Evolutionary conservation across 2,113 vertebrate genomes (phyloP).

Genomic region (Ondatra zibethicus): DNA sequence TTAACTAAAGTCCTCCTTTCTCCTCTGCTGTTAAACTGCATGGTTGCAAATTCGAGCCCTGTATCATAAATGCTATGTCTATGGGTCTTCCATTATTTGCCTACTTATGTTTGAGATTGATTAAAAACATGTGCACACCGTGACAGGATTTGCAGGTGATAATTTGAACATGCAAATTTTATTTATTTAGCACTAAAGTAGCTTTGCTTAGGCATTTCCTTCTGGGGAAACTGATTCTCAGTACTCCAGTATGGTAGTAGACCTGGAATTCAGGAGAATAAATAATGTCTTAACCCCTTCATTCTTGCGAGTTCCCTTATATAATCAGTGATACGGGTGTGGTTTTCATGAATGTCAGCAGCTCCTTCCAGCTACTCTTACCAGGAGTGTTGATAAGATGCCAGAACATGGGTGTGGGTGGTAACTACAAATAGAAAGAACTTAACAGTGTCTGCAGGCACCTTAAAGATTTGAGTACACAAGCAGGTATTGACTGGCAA

Average conservation of each 20-base stretch:
- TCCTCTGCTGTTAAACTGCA: background rate
- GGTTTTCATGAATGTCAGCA: background rate
- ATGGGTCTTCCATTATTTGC: conserved; percentile 24
- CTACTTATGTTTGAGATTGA: conserved; percentile 50
- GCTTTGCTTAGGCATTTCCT: conserved; percentile 59
- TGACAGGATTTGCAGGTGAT: background rate
- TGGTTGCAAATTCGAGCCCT: background rate
- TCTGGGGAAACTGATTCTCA: conserved; percentile 57
- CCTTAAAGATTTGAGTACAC: background rate
- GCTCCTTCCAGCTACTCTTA: background rate
- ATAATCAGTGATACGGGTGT: background rate
- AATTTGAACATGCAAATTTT: conserved; percentile 58
- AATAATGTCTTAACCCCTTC: background rate
- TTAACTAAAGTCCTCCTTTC: background rate
- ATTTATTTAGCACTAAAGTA: conserved; percentile 56
- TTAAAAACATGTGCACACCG: conserved; percentile 22
- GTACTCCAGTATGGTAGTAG: background rate
- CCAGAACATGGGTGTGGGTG: background rate
- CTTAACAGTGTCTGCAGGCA: background rate
- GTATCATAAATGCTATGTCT: background rate
- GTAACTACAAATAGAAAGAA: background rate
- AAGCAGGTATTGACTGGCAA: background rate
- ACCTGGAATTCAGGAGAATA: background rate
- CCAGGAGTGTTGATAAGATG: background rate
- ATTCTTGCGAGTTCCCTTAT: background rate